Evolutionary conservation across 2,797 vertebrate genomes (phyloP).

Genomic region (Moxostoma hubbsi): DNA sequence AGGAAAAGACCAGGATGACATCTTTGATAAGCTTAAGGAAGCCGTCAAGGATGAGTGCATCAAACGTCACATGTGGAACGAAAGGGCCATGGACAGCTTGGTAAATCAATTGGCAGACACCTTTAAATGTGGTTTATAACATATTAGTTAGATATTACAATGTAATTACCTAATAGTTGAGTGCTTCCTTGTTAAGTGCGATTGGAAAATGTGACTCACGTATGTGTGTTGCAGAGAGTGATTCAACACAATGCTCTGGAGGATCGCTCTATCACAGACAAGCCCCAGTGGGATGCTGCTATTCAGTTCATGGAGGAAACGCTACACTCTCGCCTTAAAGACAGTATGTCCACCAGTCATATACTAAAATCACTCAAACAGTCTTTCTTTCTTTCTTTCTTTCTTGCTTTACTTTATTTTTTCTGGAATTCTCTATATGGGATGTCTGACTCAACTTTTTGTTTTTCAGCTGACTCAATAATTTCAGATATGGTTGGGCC

Average conservation of each 20-base stretch:
- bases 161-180: too few species aligned
- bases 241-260: conserved; percentile 98
- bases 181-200: neutral
- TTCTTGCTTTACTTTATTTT: neutral
- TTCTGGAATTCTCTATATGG: conserved; percentile 16
- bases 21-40: conserved; percentile 98
- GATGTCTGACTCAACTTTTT: conserved; percentile 13
- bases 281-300: conserved; percentile 97
- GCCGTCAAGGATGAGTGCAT: conserved; percentile 97
- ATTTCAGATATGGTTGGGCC: conserved; percentile 97
- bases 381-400: neutral
- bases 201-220: neutral
- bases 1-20: conserved; percentile 96
- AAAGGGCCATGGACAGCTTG: conserved; percentile 94
- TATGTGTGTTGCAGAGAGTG: conserved; percentile 81
- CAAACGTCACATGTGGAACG: conserved; percentile 97
- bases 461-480: conserved; percentile 86
- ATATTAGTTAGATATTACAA: too few species aligned
- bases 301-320: conserved; percentile 99
- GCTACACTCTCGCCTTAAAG: conserved; percentile 90
- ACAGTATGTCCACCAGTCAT: conserved; percentile 81
- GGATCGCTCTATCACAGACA: conserved; percentile 97
- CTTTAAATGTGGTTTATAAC: too few species aligned
- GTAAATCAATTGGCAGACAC: conserved; percentile 71
- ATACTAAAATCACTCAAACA: neutral